Evolutionary conservation across 2,888 invertebrate species (phyloP), one percentile per base, ranked within the genome.

Genomic region (Theretra japonica): DNA sequence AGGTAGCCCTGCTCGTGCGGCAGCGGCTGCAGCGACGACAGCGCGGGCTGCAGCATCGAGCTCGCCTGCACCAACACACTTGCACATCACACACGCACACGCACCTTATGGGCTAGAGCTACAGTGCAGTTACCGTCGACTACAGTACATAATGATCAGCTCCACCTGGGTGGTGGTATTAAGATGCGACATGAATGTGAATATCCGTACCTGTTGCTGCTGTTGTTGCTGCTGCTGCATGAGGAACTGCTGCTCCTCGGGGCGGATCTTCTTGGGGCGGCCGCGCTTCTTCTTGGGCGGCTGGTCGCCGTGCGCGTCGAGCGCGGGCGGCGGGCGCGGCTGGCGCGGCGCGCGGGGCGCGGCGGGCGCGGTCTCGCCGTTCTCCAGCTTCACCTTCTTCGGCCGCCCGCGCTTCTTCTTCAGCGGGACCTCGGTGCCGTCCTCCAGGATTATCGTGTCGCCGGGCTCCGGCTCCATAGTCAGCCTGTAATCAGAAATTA

Each of bases 351-450:
- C 94, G 75, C 95, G 90, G 2, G 95, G 93, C 53, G 94, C 86
- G 15, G 95, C 93, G 62, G 96, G 95, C 74, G 96, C 96, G 69
- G 95, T 95, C 86, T 95, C 96, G 41, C 95, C 96, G 86, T 96
- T 97, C 84, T 95, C 95, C 79, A 95, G 91, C 85, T 96, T 97
- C 33, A 97, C 96, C 90, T 98, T 98, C 94, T 98, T 98, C 74
- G 98, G 98, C n/a, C 98, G 93, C 1, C 98, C 98, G n/a, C 98
- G 95, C 89, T 98, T 98, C 95, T 98, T 98, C 93, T 98, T 98
- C 68, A 97, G 96, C 0, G 97, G 96, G 75, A 96, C 93, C 83
- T 95, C 95, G 70, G 95, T 95, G 79, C 95, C 96, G 89, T 96
- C 96, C 83, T 96, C 96, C 71, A 95, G 94, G 72, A 94, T 89